Conservation (phyloP, 2,797 vertebrate genomes). For the Danio albolineatus region DNA sequence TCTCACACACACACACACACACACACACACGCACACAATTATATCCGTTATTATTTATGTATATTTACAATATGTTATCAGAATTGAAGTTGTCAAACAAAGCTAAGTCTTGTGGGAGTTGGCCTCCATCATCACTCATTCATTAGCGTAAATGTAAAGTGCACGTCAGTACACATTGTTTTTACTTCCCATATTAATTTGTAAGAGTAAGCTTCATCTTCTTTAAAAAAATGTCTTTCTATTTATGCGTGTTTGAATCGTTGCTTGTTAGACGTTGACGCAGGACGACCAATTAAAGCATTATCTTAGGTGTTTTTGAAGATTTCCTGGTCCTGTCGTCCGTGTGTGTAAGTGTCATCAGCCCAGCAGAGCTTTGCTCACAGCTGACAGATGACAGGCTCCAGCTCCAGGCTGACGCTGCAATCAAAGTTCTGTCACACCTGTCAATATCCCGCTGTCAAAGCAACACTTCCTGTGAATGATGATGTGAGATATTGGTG, state of each 20-base stretch:
- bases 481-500: conserved; percentile 76
- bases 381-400: conserved; percentile 95
- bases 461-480: conserved; percentile 78
- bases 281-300: not conserved
- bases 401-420: conserved; percentile 93
- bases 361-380: conserved; percentile 70
- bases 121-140: not conserved
- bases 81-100: not conserved
- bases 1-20: no score
- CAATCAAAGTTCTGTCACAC: conserved; percentile 98
- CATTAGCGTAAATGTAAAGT: not conserved
- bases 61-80: no score
- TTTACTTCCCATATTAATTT: not conserved
- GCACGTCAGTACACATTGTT: not conserved
- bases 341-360: conserved; percentile 57
- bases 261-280: not conserved
- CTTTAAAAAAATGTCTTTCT: no score
- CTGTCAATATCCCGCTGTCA: conserved; percentile 94
- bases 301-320: conserved; percentile 11
- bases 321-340: conserved; percentile 58
- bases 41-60: no score
- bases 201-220: not conserved
- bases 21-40: no score
- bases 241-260: no score
- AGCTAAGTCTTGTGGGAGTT: not conserved